A percentile compares a stretch with the other conserved stretches of the same genome.
Evolutionary conservation across 2,888 invertebrate genomes (phyloP).

Genomic region (Xestia xanthographa): DNA sequence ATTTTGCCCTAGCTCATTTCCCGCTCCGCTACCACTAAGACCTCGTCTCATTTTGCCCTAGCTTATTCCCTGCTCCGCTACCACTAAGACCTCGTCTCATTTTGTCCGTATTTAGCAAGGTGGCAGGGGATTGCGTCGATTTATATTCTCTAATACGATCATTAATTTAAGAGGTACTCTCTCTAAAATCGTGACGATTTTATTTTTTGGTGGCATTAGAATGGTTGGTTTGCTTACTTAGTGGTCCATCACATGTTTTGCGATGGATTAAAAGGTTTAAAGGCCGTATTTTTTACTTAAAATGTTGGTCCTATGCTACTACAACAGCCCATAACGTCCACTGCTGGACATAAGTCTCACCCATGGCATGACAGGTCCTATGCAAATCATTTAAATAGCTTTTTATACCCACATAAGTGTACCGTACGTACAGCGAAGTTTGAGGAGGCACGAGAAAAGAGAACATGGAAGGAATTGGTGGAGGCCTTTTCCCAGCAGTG

Average conservation of each 20-base stretch:
- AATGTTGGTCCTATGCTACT: not conserved
- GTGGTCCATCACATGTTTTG: not conserved
- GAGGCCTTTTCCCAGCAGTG: no score
- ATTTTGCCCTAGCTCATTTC: constrained; percentile 33
- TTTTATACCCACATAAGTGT: no score
- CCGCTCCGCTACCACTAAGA: constrained; percentile 5
- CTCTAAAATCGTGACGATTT: constrained; percentile 38
- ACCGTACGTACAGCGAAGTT: no score
- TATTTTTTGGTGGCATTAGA: constrained; percentile 24
- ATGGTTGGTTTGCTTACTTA: not conserved
- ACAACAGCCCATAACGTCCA: no score
- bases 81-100: constrained; percentile 42
- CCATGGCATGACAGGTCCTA: no score
- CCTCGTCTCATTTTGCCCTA: not conserved
- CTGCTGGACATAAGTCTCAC: no score
- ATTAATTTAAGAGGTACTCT: constrained; percentile 43
- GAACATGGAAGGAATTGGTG: no score
- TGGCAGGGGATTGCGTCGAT: constrained; percentile 36
- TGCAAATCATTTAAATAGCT: no score
- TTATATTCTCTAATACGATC: constrained; percentile 51
- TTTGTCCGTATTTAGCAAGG: constrained; percentile 32
- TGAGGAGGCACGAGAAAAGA: no score
- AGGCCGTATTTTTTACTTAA: not conserved
- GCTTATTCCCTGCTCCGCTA: no score
- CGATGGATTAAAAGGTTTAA: not conserved